These are phyloP conservation scores for Lumbricus terrestris DNA, from an alignment of 2,888 invertebrate genomes.

Conservation along the genomic window DNA sequence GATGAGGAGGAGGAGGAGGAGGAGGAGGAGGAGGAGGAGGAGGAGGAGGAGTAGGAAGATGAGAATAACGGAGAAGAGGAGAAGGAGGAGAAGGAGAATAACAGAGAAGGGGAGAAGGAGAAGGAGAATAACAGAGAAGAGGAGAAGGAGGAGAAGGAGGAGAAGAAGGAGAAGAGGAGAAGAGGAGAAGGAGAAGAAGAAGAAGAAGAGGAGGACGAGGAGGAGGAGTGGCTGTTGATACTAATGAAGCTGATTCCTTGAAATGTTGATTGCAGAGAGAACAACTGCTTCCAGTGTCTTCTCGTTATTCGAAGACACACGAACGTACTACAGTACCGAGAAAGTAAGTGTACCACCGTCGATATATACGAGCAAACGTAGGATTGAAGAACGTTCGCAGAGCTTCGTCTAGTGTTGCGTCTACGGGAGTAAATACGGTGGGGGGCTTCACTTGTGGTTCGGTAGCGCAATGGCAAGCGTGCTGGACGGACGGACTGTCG, in stretches of 20 bases:
- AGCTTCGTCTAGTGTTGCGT: background rate
- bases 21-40: background rate
- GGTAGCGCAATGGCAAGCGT: too few species aligned
- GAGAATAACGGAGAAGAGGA: slow-evolving; percentile 17
- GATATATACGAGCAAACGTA: background rate
- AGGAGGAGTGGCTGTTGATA: slow-evolving; percentile 19
- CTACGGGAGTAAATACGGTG: too few species aligned
- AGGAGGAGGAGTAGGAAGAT: slow-evolving; percentile 15
- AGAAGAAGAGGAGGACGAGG: slow-evolving; percentile 15
- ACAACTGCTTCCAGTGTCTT: slow-evolving; percentile 85
- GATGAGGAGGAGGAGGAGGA: background rate
- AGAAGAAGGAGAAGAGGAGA: background rate
- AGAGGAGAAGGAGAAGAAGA: slow-evolving; percentile 16
- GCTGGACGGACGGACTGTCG: too few species aligned
- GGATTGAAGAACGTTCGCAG: background rate
- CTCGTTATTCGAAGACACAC: slow-evolving; percentile 92
- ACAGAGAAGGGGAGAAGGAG: slow-evolving; percentile 6
- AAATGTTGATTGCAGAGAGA: slow-evolving; percentile 68
- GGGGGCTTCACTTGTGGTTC: too few species aligned
- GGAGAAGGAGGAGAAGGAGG: background rate
- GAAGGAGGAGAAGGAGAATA: slow-evolving; percentile 19
- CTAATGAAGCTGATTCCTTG: slow-evolving; percentile 5
- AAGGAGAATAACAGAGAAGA: slow-evolving; percentile 12
- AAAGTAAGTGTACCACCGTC: slow-evolving; percentile 78
- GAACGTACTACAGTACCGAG: slow-evolving; percentile 93